Conservation (phyloP, 1,140 invertebrate species). For the Hyles euphorbiae region DNA sequence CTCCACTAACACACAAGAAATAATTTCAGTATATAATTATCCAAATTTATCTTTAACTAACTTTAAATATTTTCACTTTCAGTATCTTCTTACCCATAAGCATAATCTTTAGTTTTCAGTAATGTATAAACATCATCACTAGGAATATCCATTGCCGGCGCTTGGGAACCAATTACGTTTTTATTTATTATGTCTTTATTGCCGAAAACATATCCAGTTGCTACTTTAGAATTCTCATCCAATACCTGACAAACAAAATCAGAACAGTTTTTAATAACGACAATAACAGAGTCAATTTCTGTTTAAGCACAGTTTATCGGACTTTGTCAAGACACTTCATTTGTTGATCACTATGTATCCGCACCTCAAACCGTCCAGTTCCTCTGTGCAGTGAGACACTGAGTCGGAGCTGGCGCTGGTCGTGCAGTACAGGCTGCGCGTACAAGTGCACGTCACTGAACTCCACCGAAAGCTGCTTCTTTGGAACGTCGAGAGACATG, state of each 20-base stretch:
- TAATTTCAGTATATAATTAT: slow-evolving; percentile 17
- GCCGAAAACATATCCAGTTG: slow-evolving; percentile 13
- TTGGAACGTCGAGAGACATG: slow-evolving; percentile 14
- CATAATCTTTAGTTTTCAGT: slow-evolving; percentile 21
- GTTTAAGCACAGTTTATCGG: background rate
- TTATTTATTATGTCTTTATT: slow-evolving; percentile 5
- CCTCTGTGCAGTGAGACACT: slow-evolving; percentile 22
- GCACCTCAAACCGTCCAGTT: slow-evolving; percentile 33
- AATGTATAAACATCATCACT: slow-evolving; percentile 18
- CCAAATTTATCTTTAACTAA: background rate
- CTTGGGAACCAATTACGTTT: background rate
- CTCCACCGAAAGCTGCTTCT: slow-evolving; percentile 18
- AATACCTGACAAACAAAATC: background rate
- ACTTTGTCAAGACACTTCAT: background rate
- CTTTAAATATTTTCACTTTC: background rate
- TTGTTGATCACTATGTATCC: background rate
- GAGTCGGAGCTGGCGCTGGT: slow-evolving; percentile 16
- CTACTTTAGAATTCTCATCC: slow-evolving; percentile 13
- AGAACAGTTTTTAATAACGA: too few relatives aligned
- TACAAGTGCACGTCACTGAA: slow-evolving; percentile 26
- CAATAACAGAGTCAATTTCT: too few relatives aligned
- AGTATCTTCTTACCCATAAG: slow-evolving; percentile 19
- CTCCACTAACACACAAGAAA: slow-evolving; percentile 19
- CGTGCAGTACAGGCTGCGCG: slow-evolving; percentile 25
- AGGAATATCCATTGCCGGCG: background rate